Evolutionary conservation across 2,888 invertebrate genomes (phyloP).

Genomic region (Tortrix viridana): DNA sequence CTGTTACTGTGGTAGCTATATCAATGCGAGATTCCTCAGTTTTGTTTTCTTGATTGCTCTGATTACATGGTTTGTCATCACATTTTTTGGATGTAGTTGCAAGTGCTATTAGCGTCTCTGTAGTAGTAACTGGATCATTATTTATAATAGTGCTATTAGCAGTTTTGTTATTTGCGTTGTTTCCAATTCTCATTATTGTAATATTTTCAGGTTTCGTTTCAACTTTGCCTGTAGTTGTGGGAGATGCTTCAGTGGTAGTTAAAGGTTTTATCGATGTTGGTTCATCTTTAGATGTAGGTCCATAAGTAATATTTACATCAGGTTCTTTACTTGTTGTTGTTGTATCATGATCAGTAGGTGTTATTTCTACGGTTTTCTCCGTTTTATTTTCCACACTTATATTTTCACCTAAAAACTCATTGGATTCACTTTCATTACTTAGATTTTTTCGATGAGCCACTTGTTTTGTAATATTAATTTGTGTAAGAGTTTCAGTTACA

Average conservation of each 20-base stretch:
- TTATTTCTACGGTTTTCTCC: slow-evolving; percentile 22
- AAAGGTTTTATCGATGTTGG: neutral
- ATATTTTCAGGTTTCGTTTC: too few relatives aligned
- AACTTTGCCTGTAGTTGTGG: neutral
- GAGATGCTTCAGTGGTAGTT: neutral
- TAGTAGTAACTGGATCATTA: too few relatives aligned
- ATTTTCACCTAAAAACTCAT: slow-evolving; percentile 22
- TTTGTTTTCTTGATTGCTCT: too few relatives aligned
- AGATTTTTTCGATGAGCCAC: neutral
- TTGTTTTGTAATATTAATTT: neutral
- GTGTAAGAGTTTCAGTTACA: neutral
- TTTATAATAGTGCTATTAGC: too few relatives aligned
- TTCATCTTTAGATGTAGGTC: neutral
- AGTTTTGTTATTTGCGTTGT: too few relatives aligned
- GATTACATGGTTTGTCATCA: too few relatives aligned
- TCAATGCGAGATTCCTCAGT: too few relatives aligned
- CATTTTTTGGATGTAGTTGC: too few relatives aligned
- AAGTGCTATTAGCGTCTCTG: too few relatives aligned
- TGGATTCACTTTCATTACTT: neutral
- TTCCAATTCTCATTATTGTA: too few relatives aligned
- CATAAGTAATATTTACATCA: neutral
- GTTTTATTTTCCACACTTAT: slow-evolving; percentile 37
- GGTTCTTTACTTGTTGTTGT: neutral
- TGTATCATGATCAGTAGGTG: neutral
- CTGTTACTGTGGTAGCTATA: too few relatives aligned